Percentiles rank a stretch among this genome's conserved stretches.
Conservation (phyloP, 1,140 invertebrate genomes). For the Plutomurus gul region DNA sequence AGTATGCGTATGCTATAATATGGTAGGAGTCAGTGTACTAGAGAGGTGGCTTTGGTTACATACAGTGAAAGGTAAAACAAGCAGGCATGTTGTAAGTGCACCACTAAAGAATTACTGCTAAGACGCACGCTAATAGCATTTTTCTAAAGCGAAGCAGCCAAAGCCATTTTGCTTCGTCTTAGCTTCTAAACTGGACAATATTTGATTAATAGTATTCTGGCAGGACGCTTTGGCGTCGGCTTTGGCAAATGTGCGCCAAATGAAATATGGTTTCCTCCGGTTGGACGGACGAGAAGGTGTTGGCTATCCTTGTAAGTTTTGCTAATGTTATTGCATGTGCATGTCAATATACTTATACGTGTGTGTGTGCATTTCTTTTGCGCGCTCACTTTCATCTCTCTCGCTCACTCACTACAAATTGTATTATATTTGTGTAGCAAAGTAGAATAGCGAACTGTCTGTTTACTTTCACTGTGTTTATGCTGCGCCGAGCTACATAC, state of each 20-base stretch:
- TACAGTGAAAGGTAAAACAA: too few species aligned
- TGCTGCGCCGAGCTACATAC: too few species aligned
- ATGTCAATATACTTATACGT: constrained; percentile 24
- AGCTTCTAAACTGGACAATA: constrained; percentile 1
- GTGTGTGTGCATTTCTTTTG: neutral
- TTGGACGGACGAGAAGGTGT: neutral
- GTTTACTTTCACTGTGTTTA: too few species aligned
- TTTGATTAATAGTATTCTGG: constrained; percentile 13
- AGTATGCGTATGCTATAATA: too few species aligned
- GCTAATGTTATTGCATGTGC: neutral
- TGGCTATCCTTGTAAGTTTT: neutral
- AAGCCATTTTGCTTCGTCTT: neutral
- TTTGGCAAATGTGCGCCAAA: constrained; percentile 21
- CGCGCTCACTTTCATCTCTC: neutral
- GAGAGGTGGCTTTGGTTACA: neutral
- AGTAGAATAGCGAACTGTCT: too few species aligned
- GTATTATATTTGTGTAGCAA: neutral
- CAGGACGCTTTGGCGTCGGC: constrained; percentile 18
- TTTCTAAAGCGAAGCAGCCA: neutral
- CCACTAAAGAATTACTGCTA: neutral
- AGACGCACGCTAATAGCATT: constrained; percentile 11
- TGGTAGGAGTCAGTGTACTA: too few species aligned
- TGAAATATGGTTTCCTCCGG: constrained; percentile 20
- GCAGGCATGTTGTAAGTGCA: too few species aligned
- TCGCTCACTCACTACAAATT: neutral